These are phyloP conservation scores for Chlorospingus flavigularis DNA, from an alignment of 2,797 vertebrate species.

Conservation along the genomic window DNA sequence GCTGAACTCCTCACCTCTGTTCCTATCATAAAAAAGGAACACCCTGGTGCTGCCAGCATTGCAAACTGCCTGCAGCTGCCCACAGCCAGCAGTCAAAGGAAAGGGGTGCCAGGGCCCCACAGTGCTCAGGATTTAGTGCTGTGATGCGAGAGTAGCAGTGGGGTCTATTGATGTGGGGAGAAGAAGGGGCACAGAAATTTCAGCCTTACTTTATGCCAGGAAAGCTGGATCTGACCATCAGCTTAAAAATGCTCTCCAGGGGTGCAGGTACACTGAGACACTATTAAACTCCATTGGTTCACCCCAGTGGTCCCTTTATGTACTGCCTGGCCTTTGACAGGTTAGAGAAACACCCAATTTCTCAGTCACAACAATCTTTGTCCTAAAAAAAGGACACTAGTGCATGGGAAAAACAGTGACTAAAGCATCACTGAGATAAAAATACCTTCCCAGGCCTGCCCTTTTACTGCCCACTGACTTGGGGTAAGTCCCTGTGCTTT, in stretches of 20 bases:
- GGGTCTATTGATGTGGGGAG: accelerated
- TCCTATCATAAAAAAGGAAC: background rate
- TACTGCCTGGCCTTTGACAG: background rate
- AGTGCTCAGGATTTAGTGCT: background rate
- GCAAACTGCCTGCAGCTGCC: background rate
- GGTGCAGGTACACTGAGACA: background rate
- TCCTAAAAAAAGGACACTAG: background rate
- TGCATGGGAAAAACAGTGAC: background rate
- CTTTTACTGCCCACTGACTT: background rate
- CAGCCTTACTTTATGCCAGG: background rate
- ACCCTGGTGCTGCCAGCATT: background rate
- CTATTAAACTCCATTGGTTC: background rate
- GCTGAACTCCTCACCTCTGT: constrained; percentile 45
- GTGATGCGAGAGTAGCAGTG: background rate
- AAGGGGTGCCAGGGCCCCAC: background rate
- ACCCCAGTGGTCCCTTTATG: background rate
- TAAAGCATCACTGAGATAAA: background rate
- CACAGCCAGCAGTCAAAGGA: background rate
- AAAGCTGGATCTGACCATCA: background rate
- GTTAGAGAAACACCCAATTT: background rate
- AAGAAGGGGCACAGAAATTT: background rate
- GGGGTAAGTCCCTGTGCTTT: background rate
- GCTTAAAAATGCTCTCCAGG: background rate
- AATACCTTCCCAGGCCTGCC: background rate
- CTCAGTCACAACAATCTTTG: background rate